Conservation (phyloP, 2,888 invertebrate genomes). For the Amphipoea oculea region DNA sequence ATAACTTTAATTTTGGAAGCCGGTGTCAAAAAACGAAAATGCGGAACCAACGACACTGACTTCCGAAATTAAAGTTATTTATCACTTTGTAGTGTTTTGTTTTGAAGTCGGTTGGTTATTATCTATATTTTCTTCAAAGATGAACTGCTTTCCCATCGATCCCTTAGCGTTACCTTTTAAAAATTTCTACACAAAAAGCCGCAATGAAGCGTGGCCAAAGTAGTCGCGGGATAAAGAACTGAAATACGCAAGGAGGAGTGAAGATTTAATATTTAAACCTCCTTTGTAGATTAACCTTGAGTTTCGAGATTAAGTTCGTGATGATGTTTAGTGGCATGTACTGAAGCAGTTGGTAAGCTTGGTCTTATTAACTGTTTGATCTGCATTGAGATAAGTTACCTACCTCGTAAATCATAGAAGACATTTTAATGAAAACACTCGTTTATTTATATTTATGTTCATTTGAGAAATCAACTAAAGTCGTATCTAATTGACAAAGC, state of each 20-base stretch:
- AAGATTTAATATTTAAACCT: slow-evolving; percentile 22
- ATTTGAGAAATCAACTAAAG: too few species aligned
- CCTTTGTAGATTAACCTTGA: slow-evolving; percentile 35
- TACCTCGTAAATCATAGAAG: neutral
- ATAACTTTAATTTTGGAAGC: too few species aligned
- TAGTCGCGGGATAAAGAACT: neutral
- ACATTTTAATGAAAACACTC: neutral
- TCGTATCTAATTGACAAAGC: too few species aligned
- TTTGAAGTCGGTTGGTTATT: too few species aligned
- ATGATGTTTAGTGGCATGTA: slow-evolving; percentile 7
- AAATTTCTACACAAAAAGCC: slow-evolving; percentile 1
- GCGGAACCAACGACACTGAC: too few species aligned
- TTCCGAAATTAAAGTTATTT: too few species aligned
- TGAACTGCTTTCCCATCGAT: neutral
- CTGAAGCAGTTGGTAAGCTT: neutral
- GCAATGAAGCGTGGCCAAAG: slow-evolving; percentile 19
- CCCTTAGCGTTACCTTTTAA: neutral
- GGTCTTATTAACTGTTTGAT: neutral
- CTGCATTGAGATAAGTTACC: too few species aligned
- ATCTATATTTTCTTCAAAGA: neutral
- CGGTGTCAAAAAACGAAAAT: too few species aligned
- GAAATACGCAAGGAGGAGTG: slow-evolving; percentile 6
- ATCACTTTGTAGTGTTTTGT: too few species aligned
- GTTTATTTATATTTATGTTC: too few species aligned
- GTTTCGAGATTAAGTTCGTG: slow-evolving; percentile 10